Percentiles rank a stretch among this genome's conserved stretches.
These are phyloP conservation scores for Palythoa caribaeorum DNA, from an alignment of 92 coral and sea anemone species.

Conservation along the genomic window DNA sequence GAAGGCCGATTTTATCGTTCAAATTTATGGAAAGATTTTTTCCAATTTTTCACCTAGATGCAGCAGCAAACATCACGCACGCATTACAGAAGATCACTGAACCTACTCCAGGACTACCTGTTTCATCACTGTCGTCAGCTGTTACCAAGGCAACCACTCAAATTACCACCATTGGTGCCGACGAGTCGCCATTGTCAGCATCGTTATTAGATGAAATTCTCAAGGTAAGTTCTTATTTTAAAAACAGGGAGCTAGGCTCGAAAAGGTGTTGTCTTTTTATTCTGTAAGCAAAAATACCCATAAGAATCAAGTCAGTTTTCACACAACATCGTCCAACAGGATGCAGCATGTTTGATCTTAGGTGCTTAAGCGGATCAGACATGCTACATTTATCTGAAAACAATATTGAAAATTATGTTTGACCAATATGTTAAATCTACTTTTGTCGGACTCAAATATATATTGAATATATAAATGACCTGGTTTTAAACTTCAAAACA, in stretches of 20 bases:
- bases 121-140: slow-evolving; percentile 87
- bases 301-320: too few species aligned
- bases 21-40: background rate
- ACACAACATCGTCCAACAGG: too few species aligned
- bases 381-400: too few species aligned
- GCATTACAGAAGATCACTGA: slow-evolving; percentile 94
- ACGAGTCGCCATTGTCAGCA: slow-evolving; percentile 88
- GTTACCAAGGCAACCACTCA: slow-evolving; percentile 94
- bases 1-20: background rate
- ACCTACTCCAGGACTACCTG: slow-evolving; percentile 82
- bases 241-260: background rate
- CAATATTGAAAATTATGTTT: too few species aligned
- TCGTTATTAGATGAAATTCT: slow-evolving; percentile 77
- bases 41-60: slow-evolving; percentile 34
- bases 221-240: slow-evolving; percentile 63
- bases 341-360: too few species aligned
- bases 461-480: too few species aligned
- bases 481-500: too few species aligned
- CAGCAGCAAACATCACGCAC: slow-evolving; percentile 84
- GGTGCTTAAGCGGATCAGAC: too few species aligned
- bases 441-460: too few species aligned
- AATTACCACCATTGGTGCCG: slow-evolving; percentile 78
- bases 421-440: too few species aligned
- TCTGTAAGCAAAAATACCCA: too few species aligned
- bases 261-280: too few species aligned